Evolutionary conservation across 2,113 vertebrate genomes (phyloP).

Genomic region (Corydoras maculifer): DNA sequence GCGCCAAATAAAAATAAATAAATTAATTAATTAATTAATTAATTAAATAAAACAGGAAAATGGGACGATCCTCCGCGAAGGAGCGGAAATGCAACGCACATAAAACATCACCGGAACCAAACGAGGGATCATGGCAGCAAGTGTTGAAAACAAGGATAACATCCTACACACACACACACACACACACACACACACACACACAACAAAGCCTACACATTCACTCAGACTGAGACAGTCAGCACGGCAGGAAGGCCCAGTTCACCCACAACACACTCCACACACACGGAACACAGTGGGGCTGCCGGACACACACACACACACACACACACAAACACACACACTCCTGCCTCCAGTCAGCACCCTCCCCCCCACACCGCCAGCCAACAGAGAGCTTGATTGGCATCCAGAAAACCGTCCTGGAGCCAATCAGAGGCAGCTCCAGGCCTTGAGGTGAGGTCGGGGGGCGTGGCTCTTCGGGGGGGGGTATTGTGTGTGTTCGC

Average conservation of each 20-base stretch:
- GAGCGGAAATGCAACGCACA: too few relatives aligned
- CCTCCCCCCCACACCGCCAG: background rate
- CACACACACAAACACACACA: background rate
- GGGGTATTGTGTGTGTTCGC: too few relatives aligned
- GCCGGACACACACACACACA: slow-evolving; percentile 5
- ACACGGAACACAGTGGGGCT: too few relatives aligned
- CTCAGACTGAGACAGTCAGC: slow-evolving; percentile 35
- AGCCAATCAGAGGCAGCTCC: too few relatives aligned
- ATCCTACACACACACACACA: slow-evolving; percentile 10
- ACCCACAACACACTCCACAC: too few relatives aligned
- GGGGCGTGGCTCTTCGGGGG: too few relatives aligned
- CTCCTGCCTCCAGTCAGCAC: slow-evolving; percentile 6
- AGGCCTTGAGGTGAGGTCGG: too few relatives aligned
- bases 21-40: slow-evolving; percentile 3
- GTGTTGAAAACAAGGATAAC: too few relatives aligned
- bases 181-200: slow-evolving; percentile 5
- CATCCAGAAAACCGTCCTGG: background rate
- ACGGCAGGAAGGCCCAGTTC: slow-evolving; percentile 34
- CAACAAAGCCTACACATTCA: slow-evolving; percentile 21
- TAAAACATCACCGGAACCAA: background rate
- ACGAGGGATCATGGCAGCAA: background rate
- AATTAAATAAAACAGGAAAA: slow-evolving; percentile 2
- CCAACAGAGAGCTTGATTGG: background rate
- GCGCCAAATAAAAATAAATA: slow-evolving; percentile 14
- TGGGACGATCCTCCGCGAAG: background rate